Percentiles rank a stretch among this genome's conserved stretches.
phyloP scores from a whole-genome alignment of 2,888 invertebrate genomes.

The Tridacna gigas region DNA sequence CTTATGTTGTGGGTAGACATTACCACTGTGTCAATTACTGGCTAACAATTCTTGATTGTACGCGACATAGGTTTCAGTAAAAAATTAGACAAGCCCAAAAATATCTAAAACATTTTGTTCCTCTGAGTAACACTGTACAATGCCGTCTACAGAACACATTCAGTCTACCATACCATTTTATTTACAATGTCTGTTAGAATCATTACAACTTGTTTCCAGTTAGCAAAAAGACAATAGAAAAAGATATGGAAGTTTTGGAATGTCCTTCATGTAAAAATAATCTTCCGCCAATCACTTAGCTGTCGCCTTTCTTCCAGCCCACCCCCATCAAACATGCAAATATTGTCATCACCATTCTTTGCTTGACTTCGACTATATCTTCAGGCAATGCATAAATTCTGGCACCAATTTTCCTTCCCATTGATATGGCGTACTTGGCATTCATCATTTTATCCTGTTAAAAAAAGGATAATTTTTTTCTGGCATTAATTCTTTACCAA shows the following conservation, averaged over 20 bases:
- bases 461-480: constrained; percentile 13
- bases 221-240: not conserved
- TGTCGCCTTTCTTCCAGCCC: constrained; percentile 86
- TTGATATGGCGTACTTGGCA: constrained; percentile 99
- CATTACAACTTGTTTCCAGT: too few species aligned
- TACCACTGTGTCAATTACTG: too few species aligned
- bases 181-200: too few species aligned
- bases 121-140: too few species aligned
- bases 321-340: constrained; percentile 99
- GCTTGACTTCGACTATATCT: constrained; percentile 98
- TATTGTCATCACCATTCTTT: constrained; percentile 99
- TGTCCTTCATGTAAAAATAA: not conserved
- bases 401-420: constrained; percentile 98
- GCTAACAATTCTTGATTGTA: too few species aligned
- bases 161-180: too few species aligned
- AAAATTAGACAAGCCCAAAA: too few species aligned
- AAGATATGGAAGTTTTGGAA: not conserved
- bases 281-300: not conserved
- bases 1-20: too few species aligned
- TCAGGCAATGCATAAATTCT: constrained; percentile 99
- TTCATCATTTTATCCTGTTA: constrained; percentile 96
- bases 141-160: too few species aligned
- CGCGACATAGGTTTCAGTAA: too few species aligned
- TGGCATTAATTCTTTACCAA: too few species aligned
- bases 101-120: too few species aligned